Conservation (phyloP, 1,140 invertebrate species). For the Hypothenemus hampei region DNA sequence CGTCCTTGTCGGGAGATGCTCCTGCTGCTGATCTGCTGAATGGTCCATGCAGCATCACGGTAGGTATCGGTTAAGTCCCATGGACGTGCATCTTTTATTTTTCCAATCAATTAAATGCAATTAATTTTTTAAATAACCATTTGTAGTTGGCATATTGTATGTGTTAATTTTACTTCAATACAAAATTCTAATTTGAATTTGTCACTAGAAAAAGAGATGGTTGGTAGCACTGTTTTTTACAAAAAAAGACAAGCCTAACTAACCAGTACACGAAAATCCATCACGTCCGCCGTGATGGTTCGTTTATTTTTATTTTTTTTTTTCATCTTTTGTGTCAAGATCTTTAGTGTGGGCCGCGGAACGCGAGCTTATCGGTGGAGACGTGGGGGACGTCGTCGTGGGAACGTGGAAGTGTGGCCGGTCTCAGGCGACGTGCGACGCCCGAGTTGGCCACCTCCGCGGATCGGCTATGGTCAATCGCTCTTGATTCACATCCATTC, state of each 20-base stretch:
- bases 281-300: slow-evolving; percentile 14
- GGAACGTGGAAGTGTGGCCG: slow-evolving; percentile 29
- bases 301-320: slow-evolving; percentile 5
- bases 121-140: no score
- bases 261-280: slow-evolving; percentile 19
- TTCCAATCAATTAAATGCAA: no score
- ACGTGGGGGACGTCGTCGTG: slow-evolving; percentile 13
- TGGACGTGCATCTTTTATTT: no score
- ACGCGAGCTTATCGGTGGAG: background rate
- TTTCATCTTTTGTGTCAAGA: slow-evolving; percentile 13
- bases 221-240: no score
- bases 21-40: slow-evolving; percentile 9
- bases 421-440: slow-evolving; percentile 28
- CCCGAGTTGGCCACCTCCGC: slow-evolving; percentile 26
- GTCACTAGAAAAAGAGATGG: no score
- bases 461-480: slow-evolving; percentile 6
- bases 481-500: no score
- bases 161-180: no score
- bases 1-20: slow-evolving; percentile 8
- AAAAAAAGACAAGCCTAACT: no score
- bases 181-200: no score
- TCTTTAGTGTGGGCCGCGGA: slow-evolving; percentile 24
- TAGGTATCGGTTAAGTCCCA: slow-evolving; percentile 9
- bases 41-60: slow-evolving; percentile 22
- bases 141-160: no score